phyloP scores from a whole-genome alignment of 2,797 vertebrate species.

The Molossus alvarezi region DNA sequence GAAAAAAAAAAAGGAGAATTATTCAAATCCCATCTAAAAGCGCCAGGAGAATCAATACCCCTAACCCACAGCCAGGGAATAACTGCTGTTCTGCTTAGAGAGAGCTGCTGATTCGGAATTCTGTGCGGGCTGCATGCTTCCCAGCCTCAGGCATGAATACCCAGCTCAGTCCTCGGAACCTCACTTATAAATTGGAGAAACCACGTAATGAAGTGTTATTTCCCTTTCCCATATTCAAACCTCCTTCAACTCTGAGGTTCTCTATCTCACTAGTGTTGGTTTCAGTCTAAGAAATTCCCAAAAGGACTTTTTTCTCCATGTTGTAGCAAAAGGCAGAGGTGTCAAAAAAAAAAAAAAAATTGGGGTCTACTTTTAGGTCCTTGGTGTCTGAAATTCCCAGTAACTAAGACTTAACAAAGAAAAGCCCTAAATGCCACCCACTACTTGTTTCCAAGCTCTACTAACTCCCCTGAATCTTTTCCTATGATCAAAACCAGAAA shows the following conservation, averaged over 20 bases:
- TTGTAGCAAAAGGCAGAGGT: conserved; percentile 10
- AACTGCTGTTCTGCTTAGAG: neutral
- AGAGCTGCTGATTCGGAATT: neutral
- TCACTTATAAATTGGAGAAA: neutral
- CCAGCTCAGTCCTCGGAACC: neutral
- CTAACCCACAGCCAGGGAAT: neutral
- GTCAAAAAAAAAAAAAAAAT: neutral
- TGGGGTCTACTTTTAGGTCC: neutral
- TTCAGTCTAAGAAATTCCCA: neutral
- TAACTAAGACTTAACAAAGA: conserved; percentile 49
- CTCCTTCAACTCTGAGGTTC: neutral
- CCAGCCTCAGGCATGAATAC: neutral
- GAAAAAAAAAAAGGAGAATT: neutral
- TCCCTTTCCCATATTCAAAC: neutral
- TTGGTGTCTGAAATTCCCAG: neutral
- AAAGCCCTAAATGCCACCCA: neutral
- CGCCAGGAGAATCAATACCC: neutral
- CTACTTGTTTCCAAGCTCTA: neutral
- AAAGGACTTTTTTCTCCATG: neutral
- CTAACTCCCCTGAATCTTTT: neutral
- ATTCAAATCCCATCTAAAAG: conserved; percentile 21
- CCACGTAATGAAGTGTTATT: neutral
- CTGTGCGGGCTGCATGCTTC: neutral
- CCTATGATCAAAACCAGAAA: conserved; percentile 4
- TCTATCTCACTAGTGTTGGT: neutral